Evolutionary conservation across 2,888 invertebrate species (phyloP).

Genomic region (Polydrusus pterygomalis): DNA sequence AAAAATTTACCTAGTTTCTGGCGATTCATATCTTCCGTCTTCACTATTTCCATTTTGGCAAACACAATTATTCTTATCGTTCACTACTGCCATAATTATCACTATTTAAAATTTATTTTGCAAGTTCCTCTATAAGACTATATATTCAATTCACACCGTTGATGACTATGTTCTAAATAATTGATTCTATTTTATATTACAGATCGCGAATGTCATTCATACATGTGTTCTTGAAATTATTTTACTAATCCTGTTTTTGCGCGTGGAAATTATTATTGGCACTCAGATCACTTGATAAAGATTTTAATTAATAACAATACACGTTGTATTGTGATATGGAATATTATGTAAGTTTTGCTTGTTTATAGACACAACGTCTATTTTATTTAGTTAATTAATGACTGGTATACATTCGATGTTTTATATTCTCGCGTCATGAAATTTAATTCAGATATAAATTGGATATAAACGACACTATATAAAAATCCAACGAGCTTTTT

Average conservation of each 20-base stretch:
- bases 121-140: no score
- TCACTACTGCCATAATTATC: background rate
- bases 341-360: background rate
- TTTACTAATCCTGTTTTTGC: no score
- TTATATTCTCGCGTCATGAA: no score
- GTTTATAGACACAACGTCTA: background rate
- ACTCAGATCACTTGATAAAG: background rate
- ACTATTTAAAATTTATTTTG: background rate
- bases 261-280: no score
- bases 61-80: slow-evolving; percentile 5
- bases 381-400: no score
- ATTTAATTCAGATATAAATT: no score
- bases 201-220: background rate
- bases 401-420: no score
- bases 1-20: slow-evolving; percentile 20
- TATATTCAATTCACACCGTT: no score
- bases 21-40: background rate
- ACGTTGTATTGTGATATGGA: no score
- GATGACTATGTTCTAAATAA: background rate
- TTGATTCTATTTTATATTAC: background rate
- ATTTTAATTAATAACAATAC: background rate
- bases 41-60: slow-evolving; percentile 1
- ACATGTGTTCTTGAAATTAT: no score
- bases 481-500: no score
- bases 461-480: no score